These are phyloP conservation scores for Phlogophora meticulosa DNA, from an alignment of 2,888 invertebrate species.

Conservation along the genomic window DNA sequence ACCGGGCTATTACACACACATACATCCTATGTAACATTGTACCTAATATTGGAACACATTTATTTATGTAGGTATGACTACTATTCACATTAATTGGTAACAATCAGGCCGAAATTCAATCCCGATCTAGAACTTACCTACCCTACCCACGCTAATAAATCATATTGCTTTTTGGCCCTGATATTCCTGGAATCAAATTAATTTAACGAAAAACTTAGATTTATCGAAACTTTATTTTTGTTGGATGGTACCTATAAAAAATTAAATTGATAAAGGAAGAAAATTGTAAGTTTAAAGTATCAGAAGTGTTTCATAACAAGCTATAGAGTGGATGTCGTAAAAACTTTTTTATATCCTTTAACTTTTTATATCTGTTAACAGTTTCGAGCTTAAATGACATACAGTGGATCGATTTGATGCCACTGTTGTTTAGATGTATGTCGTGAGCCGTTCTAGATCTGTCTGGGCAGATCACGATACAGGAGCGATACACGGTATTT, in stretches of 20 bases:
- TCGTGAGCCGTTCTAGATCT: no score
- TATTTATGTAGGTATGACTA: not conserved
- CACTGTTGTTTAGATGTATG: no score
- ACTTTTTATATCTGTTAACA: not conserved
- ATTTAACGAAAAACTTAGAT: not conserved
- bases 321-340: constrained; percentile 28
- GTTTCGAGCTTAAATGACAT: not conserved
- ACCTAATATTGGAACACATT: not conserved
- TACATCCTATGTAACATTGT: not conserved
- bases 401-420: no score
- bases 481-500: no score
- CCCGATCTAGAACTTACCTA: not conserved
- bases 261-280: not conserved
- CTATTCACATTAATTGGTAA: constrained; percentile 23
- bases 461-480: no score
- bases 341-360: constrained; percentile 37
- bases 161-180: not conserved
- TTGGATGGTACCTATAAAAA: not conserved
- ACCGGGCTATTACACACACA: no score
- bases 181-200: not conserved
- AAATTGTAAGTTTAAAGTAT: not conserved
- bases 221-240: no score
- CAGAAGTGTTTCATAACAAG: constrained; percentile 14
- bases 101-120: constrained; percentile 18
- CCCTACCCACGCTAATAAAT: not conserved